Percentiles rank a stretch among this genome's conserved stretches.
Evolutionary conservation across 2,113 vertebrate genomes (phyloP).

Genomic region (Amia ocellicauda): DNA sequence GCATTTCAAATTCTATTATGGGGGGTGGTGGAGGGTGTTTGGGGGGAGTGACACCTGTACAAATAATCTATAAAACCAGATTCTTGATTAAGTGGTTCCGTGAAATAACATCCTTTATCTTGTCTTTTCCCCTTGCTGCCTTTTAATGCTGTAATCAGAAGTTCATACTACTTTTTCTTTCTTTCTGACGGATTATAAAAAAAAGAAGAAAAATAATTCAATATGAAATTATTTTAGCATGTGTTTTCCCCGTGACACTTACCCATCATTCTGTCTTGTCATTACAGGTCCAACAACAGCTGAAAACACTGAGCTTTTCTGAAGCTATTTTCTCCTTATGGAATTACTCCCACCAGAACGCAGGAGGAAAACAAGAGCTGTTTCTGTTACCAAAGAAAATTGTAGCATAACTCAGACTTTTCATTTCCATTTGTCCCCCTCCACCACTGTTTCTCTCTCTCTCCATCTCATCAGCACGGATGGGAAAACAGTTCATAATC

Average conservation of each 20-base stretch:
- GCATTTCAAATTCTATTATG: constrained; percentile 76
- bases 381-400: not conserved
- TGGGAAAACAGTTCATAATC: not conserved
- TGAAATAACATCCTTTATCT: constrained; percentile 57
- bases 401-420: not conserved
- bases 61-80: constrained; percentile 80
- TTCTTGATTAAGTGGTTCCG: constrained; percentile 66
- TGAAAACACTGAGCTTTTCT: constrained; percentile 26
- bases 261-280: constrained; percentile 19
- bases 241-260: constrained; percentile 20
- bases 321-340: constrained; percentile 20
- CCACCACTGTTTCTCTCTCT: not conserved
- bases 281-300: constrained; percentile 32
- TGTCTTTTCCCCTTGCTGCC: constrained; percentile 37
- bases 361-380: not conserved
- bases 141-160: constrained; percentile 52
- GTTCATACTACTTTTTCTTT: constrained; percentile 30
- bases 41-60: constrained; percentile 74
- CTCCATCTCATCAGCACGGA: not conserved
- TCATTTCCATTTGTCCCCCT: not conserved
- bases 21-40: no score
- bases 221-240: constrained; percentile 28
- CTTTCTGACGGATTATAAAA: constrained; percentile 34
- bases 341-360: not conserved
- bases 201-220: constrained; percentile 35